Evolutionary conservation across 2,113 vertebrate genomes (phyloP), one percentile per base, ranked within the genome.

Genomic region (Xerus inauris): DNA sequence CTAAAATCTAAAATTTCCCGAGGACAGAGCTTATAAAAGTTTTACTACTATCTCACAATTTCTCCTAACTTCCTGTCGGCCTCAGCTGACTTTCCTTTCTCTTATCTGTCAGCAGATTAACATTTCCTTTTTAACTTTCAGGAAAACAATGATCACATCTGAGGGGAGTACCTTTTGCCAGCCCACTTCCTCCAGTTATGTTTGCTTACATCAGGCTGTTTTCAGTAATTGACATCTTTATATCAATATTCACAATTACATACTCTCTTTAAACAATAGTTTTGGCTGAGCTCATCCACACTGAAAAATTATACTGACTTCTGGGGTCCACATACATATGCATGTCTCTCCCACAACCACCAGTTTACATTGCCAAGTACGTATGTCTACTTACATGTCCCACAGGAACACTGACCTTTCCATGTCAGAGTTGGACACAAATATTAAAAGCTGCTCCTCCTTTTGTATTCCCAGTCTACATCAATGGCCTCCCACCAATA

Each of bases 91-190:
- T 59, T 80, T 51, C 57, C n/a, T 32, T 94, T 67, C 45, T 69
- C 38, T 94, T 35, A 83, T n/a, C 89, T 93, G 38, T 84, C 45
- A 42, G 40, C 17, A 80, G 65, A 94, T 40, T 16, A 82, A 89
- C 64, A 94, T 57, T 47, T 89, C 51, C 54, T 88, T 92, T 64
- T 45, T 32, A 72, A 57, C 77, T 45, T 49, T 80, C 28, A 80
- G 64, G 64, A 84, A 88, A 64, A 88, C 69, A 84, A 28, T 77
- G 67, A 35, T 62, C 57, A 69, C 32, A 54, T 84, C n/a, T 72
- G 10, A 85, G 38, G 14, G 65, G 20, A 72, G 20, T 47, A 65
- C 72, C 64, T 93, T 72, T 35, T 54, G 80, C 45, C 26, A 28
- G 19, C 59, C 65, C 17, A 12, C 19, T 64, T 20, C 40, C 71